Conservation (phyloP, 2,113 vertebrate genomes). For the Pituophis catenifer region DNA sequence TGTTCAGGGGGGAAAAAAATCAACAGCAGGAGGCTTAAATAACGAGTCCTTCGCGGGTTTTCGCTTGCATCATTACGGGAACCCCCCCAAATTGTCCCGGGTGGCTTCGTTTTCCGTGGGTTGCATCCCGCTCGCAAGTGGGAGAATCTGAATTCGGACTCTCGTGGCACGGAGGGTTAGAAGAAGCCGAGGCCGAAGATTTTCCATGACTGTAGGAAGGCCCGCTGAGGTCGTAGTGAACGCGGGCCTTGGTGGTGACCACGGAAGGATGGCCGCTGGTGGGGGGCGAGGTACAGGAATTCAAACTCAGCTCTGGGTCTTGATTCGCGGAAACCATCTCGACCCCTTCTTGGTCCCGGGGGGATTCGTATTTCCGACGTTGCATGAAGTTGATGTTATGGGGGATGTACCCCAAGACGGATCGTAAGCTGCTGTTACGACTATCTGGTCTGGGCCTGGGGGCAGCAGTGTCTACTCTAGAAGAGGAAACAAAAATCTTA, state of each 20-base stretch:
- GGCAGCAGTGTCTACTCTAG: not conserved
- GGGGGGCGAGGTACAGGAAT: not conserved
- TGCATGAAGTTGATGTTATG: not conserved
- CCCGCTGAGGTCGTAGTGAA: not conserved
- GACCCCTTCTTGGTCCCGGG: not conserved
- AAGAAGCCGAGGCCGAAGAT: not conserved
- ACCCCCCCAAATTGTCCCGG: not conserved
- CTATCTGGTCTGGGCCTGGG: not conserved
- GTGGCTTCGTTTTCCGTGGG: not conserved
- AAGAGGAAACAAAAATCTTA: not conserved
- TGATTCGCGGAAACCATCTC: not conserved
- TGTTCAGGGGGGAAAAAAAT: not conserved
- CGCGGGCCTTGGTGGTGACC: constrained; percentile 11
- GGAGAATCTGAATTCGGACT: not conserved
- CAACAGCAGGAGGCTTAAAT: not conserved
- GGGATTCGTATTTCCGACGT: not conserved
- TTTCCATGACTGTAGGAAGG: not conserved
- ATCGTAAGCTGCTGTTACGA: not conserved
- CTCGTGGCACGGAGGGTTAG: not conserved
- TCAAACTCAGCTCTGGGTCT: not conserved
- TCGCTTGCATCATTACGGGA: not conserved
- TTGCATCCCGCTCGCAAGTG: accelerated
- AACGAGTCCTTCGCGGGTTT: not conserved
- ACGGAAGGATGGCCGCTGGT: not conserved
- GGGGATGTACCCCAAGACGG: not conserved